Percentiles rank a stretch among this genome's conserved stretches.
phyloP scores from a whole-genome alignment of 2,888 invertebrate genomes.

The Aphidoletes aphidimyza region DNA sequence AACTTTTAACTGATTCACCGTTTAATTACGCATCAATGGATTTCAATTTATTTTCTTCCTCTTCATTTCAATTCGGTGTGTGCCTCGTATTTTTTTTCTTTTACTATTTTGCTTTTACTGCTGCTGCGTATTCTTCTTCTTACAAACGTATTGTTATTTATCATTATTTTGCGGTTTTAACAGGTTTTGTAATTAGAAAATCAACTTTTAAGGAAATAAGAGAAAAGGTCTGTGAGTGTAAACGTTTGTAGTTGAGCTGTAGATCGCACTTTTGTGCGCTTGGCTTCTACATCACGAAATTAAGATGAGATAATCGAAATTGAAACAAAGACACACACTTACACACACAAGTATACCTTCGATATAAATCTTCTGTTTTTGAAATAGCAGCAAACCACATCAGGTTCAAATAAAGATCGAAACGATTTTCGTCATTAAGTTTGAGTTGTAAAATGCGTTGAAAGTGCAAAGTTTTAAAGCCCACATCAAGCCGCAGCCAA shows the following conservation, averaged over 20 bases:
- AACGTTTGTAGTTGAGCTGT: background rate
- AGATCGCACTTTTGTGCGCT: background rate
- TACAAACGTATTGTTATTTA: slow-evolving; percentile 12
- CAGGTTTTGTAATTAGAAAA: slow-evolving; percentile 48
- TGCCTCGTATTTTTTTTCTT: background rate
- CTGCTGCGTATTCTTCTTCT: background rate
- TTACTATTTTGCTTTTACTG: too few relatives aligned
- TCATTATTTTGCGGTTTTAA: slow-evolving; percentile 48
- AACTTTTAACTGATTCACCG: slow-evolving; percentile 48
- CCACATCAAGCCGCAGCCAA: background rate
- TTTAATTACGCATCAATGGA: slow-evolving; percentile 46
- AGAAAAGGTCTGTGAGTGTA: background rate
- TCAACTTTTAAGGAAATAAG: background rate
- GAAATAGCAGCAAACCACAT: background rate
- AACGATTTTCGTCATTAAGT: slow-evolving; percentile 38
- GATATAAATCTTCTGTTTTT: too few relatives aligned
- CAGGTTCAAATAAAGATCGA: background rate
- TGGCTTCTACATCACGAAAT: background rate
- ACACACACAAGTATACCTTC: too few relatives aligned
- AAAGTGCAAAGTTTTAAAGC: background rate
- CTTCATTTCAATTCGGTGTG: slow-evolving; percentile 11
- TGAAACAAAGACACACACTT: slow-evolving; percentile 1
- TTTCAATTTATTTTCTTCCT: slow-evolving; percentile 51
- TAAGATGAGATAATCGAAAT: slow-evolving; percentile 40
- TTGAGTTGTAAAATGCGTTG: background rate